Base-by-base conservation (phyloP, 2,113 vertebrate species). In the Chamaea fasciata region DNA sequence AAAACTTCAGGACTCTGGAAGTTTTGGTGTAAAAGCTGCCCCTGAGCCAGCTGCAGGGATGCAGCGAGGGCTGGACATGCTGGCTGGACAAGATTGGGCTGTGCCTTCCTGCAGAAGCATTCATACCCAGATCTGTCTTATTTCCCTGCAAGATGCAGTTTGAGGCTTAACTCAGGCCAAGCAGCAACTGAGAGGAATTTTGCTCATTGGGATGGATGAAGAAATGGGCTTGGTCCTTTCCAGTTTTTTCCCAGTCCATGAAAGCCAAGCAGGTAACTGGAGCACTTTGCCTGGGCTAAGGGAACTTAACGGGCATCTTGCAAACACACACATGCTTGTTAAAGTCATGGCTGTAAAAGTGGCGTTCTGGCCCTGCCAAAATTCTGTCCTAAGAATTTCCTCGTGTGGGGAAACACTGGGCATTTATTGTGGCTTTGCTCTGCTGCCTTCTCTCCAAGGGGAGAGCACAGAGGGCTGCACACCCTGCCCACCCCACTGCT, bases 51-150 rank as follows among this genome's bases (percentile, higher is more conserved):
- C 37, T 68, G 55, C 1, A 6, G 22, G 27, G 30, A 84, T 81
- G 57, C 1, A 4, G 41, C 23, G 33, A 89, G 53, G 33, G 35
- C 44, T 87, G 68, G 67, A 68, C 10, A 2, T 0, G 0, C 8
- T 2, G 18, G 6, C 22, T 6, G 2, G 47, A 39, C 0, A 2
- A 23, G 68, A 27, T 2, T 76, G 90, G 41, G 67, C 64, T 62
- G 28, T 47, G 41, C 39, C 21, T 23, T 93, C 37, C 57, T 62
- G 56, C 59, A n/a, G 37, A 57, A 87, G 7, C 4, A 11, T 11
- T 83, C 41, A 53, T 69, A 73, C 19, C 57, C 13, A 12, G 57
- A 41, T 85, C 68, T 39, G 4, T 70, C 35, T 42, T 27, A 41
- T 78, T 89, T 75, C 41, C n/a, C 23, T 49, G 33, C 13, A 74